Evolutionary conservation across 2,113 vertebrate genomes (phyloP), one percentile per base, ranked within the genome.

Genomic region (Xyrauchen texanus): DNA sequence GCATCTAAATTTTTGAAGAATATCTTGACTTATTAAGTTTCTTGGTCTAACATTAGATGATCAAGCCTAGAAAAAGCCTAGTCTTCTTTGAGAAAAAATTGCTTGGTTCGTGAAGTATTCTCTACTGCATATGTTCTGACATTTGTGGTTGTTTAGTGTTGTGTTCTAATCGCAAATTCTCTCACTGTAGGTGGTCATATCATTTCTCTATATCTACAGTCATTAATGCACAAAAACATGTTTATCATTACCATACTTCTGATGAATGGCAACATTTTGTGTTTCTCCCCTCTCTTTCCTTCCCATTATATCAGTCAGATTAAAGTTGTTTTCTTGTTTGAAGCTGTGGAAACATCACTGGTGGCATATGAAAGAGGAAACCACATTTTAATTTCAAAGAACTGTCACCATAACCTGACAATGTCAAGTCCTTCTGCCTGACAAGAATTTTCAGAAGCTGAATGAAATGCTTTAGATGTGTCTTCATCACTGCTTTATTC

Each of bases 351-450:
- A 87, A 88, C 87, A 78, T 77, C 55, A 15, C 88, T 86, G 76
- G 76, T 68, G 84, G 76, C 78, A 84, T 85, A 83, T 82, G 77
- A 79, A 88, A 83, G 78, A 47, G 84, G 85, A 88, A 82, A 74
- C 82, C 63, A 77, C 80, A 88, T 91, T 91, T 90, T 85, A 90
- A 90, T 91, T 90, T 90, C 86, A 90, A 91, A 90, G 85, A 78
- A 77, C 79, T 86, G 87, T 88, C 85, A 84, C 12, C 66, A 51
- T 6, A 69, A 81, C 6, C 88, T 80, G 84, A 82, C 69, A 57
- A 83, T 70, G 87, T 83, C 70, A 87, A 83, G 82, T 85, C 83
- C 74, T 86, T 79, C 57, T 77, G 78, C 86, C 86, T 77, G 86
- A 81, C 85, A 77, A 79, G 73, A 84, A 86, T 73, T 79, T 86